phyloP scores from a whole-genome alignment of 2,797 vertebrate species.

The Ataeniobius toweri region DNA sequence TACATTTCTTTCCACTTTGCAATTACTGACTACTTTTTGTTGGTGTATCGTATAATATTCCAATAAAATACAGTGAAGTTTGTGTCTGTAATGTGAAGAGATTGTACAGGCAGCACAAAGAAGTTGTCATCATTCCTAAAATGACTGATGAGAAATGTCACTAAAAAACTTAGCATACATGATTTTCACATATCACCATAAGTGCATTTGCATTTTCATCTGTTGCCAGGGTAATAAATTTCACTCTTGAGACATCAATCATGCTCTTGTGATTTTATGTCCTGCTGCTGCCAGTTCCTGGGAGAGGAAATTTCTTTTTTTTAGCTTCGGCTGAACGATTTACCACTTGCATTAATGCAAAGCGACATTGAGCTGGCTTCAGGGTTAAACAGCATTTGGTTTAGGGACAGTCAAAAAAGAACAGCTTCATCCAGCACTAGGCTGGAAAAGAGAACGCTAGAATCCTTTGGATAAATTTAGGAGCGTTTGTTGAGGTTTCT shows the following conservation, averaged over 20 bases:
- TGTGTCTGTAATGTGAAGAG: neutral
- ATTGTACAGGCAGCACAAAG: neutral
- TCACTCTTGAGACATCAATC: slow-evolving; percentile 13
- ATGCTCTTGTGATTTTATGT: slow-evolving; percentile 8
- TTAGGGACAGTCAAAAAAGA: slow-evolving; percentile 10
- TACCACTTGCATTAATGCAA: slow-evolving; percentile 22
- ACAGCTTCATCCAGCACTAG: slow-evolving; percentile 19
- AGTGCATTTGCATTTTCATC: slow-evolving; percentile 46
- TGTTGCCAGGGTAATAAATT: slow-evolving; percentile 9
- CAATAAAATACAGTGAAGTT: neutral
- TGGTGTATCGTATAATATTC: neutral
- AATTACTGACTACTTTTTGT: too few species aligned
- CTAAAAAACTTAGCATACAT: slow-evolving; percentile 11
- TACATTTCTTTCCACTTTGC: too few species aligned
- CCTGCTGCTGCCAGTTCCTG: neutral
- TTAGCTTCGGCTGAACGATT: slow-evolving; percentile 1
- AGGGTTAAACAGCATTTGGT: slow-evolving; percentile 11
- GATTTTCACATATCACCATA: slow-evolving; percentile 44
- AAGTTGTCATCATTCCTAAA: neutral
- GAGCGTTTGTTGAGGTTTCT: slow-evolving; percentile 25
- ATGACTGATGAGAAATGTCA: slow-evolving; percentile 38
- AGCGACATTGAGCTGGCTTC: neutral
- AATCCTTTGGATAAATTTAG: slow-evolving; percentile 26
- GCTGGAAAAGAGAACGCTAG: slow-evolving; percentile 1
- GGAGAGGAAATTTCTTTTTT: neutral